These are phyloP conservation scores for Ceraclea dissimilis DNA, from an alignment of 2,888 invertebrate genomes.

Conservation along the genomic window DNA sequence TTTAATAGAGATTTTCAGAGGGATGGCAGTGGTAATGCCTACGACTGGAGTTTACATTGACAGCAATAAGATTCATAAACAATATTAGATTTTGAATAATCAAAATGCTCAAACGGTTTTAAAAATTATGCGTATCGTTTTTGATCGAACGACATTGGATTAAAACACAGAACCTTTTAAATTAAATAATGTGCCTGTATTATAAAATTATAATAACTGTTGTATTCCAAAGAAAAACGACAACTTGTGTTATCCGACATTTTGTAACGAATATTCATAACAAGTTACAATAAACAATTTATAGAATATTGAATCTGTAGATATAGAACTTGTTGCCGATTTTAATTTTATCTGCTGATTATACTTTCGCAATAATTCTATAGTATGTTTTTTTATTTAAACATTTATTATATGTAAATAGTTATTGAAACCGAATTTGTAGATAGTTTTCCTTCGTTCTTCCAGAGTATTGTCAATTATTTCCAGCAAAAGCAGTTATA, in stretches of 20 bases:
- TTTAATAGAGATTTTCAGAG: conserved; percentile 26
- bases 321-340: no score
- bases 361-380: no score
- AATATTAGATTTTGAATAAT: background rate
- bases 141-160: background rate
- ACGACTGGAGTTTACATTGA: conserved; percentile 51
- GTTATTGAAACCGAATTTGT: no score
- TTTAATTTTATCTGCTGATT: no score
- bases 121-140: background rate
- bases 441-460: no score
- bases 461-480: no score
- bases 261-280: no score
- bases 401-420: no score
- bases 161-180: background rate
- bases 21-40: conserved; percentile 39
- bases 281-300: no score
- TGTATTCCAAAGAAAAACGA: background rate
- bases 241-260: background rate
- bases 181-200: background rate
- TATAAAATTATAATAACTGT: background rate
- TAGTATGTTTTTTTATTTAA: no score
- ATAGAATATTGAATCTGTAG: no score
- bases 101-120: conserved; percentile 2
- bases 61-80: conserved; percentile 25
- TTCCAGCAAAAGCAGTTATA: no score